Percentiles rank a stretch among this genome's conserved stretches.
Evolutionary conservation across 2,113 vertebrate species (phyloP).

Genomic region (Sitta europaea): DNA sequence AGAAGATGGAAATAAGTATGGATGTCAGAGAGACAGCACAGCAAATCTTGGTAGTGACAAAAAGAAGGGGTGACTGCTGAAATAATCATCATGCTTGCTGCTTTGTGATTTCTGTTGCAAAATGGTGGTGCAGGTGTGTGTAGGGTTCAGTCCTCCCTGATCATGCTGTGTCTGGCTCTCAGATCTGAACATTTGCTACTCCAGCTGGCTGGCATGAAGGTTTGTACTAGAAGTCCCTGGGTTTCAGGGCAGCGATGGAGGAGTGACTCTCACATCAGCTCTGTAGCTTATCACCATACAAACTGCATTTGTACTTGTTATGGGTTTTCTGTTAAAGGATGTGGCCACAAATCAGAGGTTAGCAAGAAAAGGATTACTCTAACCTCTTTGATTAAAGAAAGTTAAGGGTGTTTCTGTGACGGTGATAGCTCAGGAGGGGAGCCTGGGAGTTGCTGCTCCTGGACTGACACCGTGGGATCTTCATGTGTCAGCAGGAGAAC

Average conservation of each 20-base stretch:
- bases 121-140: not conserved
- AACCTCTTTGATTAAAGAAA: not conserved
- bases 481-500: not conserved
- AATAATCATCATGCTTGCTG: not conserved
- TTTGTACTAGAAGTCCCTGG: not conserved
- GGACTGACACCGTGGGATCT: rapidly evolving
- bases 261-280: not conserved
- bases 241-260: not conserved
- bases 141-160: not conserved
- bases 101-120: not conserved
- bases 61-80: not conserved
- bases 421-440: not conserved
- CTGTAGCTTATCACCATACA: not conserved
- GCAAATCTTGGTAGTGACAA: not conserved
- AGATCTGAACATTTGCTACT: not conserved
- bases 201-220: not conserved
- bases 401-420: not conserved
- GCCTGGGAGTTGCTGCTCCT: not conserved
- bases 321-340: conserved; percentile 16
- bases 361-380: not conserved
- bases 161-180: not conserved
- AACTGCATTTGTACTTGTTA: not conserved
- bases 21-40: not conserved
- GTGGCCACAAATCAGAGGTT: conserved; percentile 26
- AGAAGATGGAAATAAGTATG: not conserved